phyloP scores from a whole-genome alignment of 2,797 vertebrate species.

The Cyclopterus lumpus region DNA sequence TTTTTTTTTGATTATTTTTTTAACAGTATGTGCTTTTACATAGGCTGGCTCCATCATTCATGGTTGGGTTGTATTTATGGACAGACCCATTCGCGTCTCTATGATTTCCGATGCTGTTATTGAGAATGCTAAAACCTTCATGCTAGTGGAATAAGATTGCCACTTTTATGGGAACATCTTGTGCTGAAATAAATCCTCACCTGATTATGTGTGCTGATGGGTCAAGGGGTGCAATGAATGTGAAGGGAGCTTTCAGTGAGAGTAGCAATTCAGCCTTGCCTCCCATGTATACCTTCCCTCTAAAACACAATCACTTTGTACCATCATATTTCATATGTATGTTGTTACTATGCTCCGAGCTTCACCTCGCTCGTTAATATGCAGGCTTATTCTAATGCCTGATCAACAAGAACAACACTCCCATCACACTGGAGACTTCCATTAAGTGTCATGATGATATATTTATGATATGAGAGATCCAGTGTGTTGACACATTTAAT shows the following conservation, averaged over 20 bases:
- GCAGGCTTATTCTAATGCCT: neutral
- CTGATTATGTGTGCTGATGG: constrained; percentile 58
- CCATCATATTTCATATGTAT: constrained; percentile 9
- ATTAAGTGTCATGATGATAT: neutral
- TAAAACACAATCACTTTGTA: constrained; percentile 30
- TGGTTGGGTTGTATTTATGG: constrained; percentile 54
- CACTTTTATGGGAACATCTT: constrained; percentile 72
- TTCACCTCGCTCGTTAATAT: neutral
- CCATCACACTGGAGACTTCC: neutral
- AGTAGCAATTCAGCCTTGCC: constrained; percentile 42
- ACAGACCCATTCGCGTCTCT: constrained; percentile 66
- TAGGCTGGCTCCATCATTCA: constrained; percentile 53
- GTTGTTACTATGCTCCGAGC: neutral
- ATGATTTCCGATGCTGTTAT: constrained; percentile 70
- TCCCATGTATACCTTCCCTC: constrained; percentile 37
- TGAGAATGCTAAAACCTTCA: constrained; percentile 70
- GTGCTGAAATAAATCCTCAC: constrained; percentile 70
- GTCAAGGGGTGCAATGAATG: constrained; percentile 60
- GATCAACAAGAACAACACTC: neutral
- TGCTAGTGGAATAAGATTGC: constrained; percentile 60
- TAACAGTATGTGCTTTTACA: constrained; percentile 44
- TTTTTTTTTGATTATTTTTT: constrained; percentile 1
- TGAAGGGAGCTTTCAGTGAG: constrained; percentile 44
- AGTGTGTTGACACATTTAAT: neutral
- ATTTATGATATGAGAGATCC: neutral